Evolutionary conservation across 2,888 invertebrate genomes (phyloP).

Genomic region (Caenorhabditis sp.): DNA sequence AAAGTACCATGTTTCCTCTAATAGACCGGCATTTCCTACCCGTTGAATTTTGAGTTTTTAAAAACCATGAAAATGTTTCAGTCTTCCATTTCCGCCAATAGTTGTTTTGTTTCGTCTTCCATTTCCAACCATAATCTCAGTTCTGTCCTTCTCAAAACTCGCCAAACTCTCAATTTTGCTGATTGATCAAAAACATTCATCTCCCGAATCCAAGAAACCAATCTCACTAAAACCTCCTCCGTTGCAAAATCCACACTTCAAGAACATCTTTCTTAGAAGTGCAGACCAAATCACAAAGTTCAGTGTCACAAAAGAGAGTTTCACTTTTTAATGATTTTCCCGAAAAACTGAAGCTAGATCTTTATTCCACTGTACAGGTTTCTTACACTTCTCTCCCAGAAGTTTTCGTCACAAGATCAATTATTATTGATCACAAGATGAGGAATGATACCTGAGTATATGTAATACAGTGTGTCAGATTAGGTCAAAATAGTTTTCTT

Average conservation of each 20-base stretch:
- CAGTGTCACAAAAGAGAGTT: conserved; percentile 32
- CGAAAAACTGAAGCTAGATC: neutral
- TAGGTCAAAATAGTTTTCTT: neutral
- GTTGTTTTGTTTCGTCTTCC: too few relatives aligned
- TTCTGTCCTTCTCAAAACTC: too few relatives aligned
- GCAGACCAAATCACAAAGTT: conserved; percentile 39
- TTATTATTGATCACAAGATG: conserved; percentile 21
- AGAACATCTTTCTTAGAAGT: neutral
- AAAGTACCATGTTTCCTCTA: too few relatives aligned
- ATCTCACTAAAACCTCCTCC: neutral
- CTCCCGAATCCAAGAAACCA: neutral
- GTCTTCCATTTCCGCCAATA: too few relatives aligned
- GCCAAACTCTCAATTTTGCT: too few relatives aligned
- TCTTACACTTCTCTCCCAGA: neutral
- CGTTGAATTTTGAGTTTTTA: too few relatives aligned
- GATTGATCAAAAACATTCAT: neutral
- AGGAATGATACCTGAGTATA: too few relatives aligned
- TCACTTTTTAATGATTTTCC: conserved; percentile 26
- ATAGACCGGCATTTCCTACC: too few relatives aligned
- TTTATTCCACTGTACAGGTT: neutral
- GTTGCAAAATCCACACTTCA: neutral
- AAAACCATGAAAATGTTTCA: too few relatives aligned
- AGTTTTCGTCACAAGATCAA: conserved; percentile 25
- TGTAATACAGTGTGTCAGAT: conserved; percentile 5
- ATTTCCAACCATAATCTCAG: too few relatives aligned